Evolutionary conservation across 1,140 invertebrate genomes (phyloP), one percentile per base, ranked within the genome.

Genomic region (Heliconius melpomene): DNA sequence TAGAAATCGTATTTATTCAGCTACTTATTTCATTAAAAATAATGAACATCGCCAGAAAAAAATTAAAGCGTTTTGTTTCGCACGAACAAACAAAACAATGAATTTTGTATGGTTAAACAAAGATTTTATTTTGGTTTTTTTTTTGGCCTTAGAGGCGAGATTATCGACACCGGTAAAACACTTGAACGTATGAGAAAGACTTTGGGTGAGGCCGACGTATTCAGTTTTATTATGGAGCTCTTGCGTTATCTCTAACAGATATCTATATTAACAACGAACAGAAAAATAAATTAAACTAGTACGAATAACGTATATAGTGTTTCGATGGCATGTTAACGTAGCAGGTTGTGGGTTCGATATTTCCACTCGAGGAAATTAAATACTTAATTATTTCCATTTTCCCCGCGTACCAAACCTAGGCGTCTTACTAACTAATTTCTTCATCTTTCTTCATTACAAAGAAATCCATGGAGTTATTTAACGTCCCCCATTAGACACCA

Each of bases 11-110:
- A 79, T 86, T 81, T 81, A 86, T 89, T 84, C 85, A 87, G 87
- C 89, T 86, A 90, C 89, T 90, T 90, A 88, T 81, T 84, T 90
- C 87, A 90, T 90, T 89, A 90, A 82, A 85, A 81, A 84, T 82
- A 84, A 85, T 85, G 83, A 83, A 79, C 81, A 79, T 78, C 75
- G 54, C 18, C 13, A 46, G 16, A 26, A 72, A 72, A n/a, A 70
- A 83, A 57, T 79, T 78, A 66, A 81, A 72, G 71, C 60, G 57
- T 78, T 9, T 77, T 32, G 36, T 46, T 66, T 66, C 26, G 26
- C 23, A 66, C 26, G 60, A 66, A 66, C 60, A 29, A 29, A 72
- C 36, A 72, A 72, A 3, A 72, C 7, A 3, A 72, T 9, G 7
- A 72, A 38, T 72, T 72, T 72, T 66, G 23, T 26, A 72, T 38